A percentile compares a stretch with the other conserved stretches of the same genome.
Conservation (phyloP, 23 tunicate species). For the Pegea sp. region DNA sequence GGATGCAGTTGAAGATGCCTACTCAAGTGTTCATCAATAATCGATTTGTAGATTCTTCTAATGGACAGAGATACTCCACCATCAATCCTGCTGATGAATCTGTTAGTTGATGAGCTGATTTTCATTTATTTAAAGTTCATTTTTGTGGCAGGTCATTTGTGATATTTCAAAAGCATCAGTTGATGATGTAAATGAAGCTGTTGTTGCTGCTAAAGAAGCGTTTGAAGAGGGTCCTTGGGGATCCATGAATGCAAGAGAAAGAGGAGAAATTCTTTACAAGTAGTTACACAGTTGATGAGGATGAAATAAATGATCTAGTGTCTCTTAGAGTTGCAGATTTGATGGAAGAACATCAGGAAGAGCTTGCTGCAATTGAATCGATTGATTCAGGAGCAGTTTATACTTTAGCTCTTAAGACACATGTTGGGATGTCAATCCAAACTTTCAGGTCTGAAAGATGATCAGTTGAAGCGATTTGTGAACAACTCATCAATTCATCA, state of each 20-base stretch:
- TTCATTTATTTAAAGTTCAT: not conserved
- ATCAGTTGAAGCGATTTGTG: not conserved
- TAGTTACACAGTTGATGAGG: no score
- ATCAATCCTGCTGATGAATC: constrained; percentile 96
- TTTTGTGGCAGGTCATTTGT: constrained; percentile 56
- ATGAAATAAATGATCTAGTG: no score
- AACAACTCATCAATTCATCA: not conserved
- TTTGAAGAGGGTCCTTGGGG: constrained; percentile 66
- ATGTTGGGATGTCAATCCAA: constrained; percentile 90
- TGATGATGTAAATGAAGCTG: constrained; percentile 93
- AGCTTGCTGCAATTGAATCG: constrained; percentile 80
- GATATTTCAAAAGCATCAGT: constrained; percentile 88
- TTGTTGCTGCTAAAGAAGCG: constrained; percentile 86
- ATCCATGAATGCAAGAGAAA: constrained; percentile 73
- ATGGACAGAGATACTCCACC: constrained; percentile 63
- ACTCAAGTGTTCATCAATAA: constrained; percentile 86
- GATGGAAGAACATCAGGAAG: constrained; percentile 91
- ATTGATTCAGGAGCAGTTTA: constrained; percentile 90
- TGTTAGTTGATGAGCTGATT: constrained; percentile 12
- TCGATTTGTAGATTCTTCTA: constrained; percentile 65
- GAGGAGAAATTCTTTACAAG: constrained; percentile 78
- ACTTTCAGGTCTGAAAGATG: constrained; percentile 90
- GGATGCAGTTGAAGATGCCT: constrained; percentile 78
- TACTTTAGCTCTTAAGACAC: constrained; percentile 85
- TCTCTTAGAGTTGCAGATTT: constrained; percentile 75